These are phyloP conservation scores for Sycophila texana DNA, from an alignment of 2,888 invertebrate species.

Conservation along the genomic window DNA sequence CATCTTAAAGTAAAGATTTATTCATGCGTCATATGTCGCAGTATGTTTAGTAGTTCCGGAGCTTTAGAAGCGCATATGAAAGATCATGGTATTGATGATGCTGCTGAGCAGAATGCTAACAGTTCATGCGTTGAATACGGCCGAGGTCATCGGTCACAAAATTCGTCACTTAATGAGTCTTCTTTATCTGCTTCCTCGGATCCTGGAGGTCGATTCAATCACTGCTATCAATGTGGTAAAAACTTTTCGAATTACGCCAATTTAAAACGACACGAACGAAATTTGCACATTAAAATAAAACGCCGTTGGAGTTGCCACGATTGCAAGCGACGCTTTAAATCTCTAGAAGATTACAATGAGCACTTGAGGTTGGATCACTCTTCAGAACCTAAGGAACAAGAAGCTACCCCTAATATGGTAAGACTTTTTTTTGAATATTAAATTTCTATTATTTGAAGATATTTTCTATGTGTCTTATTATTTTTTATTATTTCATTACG, in stretches of 20 bases:
- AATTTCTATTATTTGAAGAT: no score
- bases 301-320: constrained; percentile 79
- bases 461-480: no score
- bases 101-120: constrained; percentile 63
- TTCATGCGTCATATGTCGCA: constrained; percentile 79
- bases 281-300: constrained; percentile 64
- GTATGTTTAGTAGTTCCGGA: constrained; percentile 81
- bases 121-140: constrained; percentile 63
- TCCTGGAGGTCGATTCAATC: constrained; percentile 64
- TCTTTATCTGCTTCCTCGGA: constrained; percentile 55
- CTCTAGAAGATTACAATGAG: constrained; percentile 79
- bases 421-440: no score
- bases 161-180: constrained; percentile 39
- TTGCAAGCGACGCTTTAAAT: constrained; percentile 80
- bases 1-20: constrained; percentile 83
- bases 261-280: constrained; percentile 68
- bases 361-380: constrained; percentile 79
- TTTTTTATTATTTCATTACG: no score
- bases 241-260: constrained; percentile 76
- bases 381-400: no score
- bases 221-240: constrained; percentile 80
- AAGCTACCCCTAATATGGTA: no score
- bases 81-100: constrained; percentile 69
- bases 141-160: constrained; percentile 42
- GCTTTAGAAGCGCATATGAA: constrained; percentile 71